Evolutionary conservation across 2,797 vertebrate genomes (phyloP).

Genomic region (Oophaga sylvatica): DNA sequence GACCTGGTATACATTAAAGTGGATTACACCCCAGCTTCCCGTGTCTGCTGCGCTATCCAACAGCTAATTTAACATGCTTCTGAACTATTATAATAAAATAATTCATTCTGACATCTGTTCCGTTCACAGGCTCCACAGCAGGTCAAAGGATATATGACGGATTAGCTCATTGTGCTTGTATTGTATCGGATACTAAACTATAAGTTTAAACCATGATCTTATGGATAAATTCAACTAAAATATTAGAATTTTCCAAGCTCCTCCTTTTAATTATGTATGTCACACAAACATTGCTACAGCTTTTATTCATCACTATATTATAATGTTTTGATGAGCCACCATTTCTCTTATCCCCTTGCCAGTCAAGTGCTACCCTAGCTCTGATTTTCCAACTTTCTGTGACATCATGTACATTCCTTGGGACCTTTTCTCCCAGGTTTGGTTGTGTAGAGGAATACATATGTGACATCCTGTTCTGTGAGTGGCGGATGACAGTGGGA

Average conservation of each 20-base stretch:
- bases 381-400: too few relatives aligned
- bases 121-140: conserved; percentile 25
- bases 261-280: neutral
- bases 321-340: neutral
- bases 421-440: too few relatives aligned
- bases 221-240: conserved; percentile 22
- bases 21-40: conserved; percentile 33
- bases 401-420: too few relatives aligned
- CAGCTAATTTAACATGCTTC: conserved; percentile 55
- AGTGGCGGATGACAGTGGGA: too few relatives aligned
- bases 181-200: conserved; percentile 15
- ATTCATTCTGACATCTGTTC: conserved; percentile 43
- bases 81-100: conserved; percentile 36
- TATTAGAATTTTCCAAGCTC: conserved; percentile 9
- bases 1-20: conserved; percentile 56
- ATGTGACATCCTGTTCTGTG: too few relatives aligned
- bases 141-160: conserved; percentile 25
- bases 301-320: neutral
- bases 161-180: conserved; percentile 39
- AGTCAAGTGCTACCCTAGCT: too few relatives aligned
- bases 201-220: conserved; percentile 38
- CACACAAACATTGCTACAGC: neutral
- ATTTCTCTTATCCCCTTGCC: too few relatives aligned
- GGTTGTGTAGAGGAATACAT: too few relatives aligned
- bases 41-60: conserved; percentile 40